phyloP scores from a whole-genome alignment of 2,797 vertebrate species.

The Mormyrus proboscirostris region DNA sequence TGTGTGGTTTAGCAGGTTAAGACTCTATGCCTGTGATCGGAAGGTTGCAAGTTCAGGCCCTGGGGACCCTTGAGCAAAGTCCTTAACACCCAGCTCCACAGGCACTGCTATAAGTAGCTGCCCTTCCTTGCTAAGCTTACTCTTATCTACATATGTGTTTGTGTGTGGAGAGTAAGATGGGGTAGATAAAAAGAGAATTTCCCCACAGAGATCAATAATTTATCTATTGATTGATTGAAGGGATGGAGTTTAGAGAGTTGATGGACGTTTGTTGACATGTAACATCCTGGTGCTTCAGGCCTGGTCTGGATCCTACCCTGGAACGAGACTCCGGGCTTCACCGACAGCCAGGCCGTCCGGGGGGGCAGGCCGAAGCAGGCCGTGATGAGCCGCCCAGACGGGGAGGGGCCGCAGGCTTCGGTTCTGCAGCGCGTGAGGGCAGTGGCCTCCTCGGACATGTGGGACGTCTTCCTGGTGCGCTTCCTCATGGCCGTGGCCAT shows the following conservation, averaged over 20 bases:
- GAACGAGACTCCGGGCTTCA: conserved; percentile 50
- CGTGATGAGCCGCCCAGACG: not conserved
- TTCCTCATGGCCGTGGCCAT: conserved; percentile 83
- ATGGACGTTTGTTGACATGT: not conserved
- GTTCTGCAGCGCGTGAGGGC: conserved; percentile 58
- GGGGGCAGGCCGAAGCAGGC: conserved; percentile 15
- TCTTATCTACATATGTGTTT: not conserved
- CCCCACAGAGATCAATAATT: not conserved
- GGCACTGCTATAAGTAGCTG: not conserved
- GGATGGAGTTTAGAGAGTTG: not conserved
- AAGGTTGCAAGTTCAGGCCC: not conserved
- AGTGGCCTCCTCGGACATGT: conserved; percentile 75
- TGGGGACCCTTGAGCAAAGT: not conserved
- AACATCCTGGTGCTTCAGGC: conserved; percentile 53
- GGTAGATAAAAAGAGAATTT: not conserved
- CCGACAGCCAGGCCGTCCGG: conserved; percentile 43
- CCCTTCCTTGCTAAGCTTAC: not conserved
- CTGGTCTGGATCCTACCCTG: conserved; percentile 83
- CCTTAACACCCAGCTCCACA: too few relatives aligned
- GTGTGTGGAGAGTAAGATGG: not conserved
- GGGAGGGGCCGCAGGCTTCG: conserved; percentile 43
- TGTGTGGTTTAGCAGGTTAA: not conserved
- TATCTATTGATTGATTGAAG: not conserved
- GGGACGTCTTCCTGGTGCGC: conserved; percentile 84
- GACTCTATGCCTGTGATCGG: not conserved